phyloP scores from a whole-genome alignment of 2,797 vertebrate genomes.

The Pelodytes ibericus region DNA sequence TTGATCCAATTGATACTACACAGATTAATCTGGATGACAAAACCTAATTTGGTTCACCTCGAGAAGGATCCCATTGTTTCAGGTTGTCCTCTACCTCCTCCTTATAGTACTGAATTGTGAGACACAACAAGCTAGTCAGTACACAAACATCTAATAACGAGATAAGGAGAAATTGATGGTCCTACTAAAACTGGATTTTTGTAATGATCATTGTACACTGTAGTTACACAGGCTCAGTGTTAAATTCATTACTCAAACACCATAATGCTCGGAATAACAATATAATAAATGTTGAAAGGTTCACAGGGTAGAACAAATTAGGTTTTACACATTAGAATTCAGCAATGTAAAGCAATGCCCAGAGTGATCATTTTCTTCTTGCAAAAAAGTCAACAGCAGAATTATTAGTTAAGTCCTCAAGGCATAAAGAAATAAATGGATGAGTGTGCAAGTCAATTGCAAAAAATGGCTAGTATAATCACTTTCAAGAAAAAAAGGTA shows the following conservation, averaged over 20 bases:
- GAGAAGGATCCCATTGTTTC: too few relatives aligned
- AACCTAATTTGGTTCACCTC: too few relatives aligned
- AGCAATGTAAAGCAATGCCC: slow-evolving; percentile 26
- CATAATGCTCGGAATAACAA: not conserved
- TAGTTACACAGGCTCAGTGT: not conserved
- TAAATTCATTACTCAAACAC: not conserved
- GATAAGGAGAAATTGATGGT: too few relatives aligned
- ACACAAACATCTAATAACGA: too few relatives aligned
- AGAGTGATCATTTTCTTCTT: slow-evolving; percentile 31
- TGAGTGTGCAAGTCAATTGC: not conserved
- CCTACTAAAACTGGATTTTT: too few relatives aligned
- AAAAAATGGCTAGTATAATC: slow-evolving; percentile 24
- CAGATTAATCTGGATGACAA: too few relatives aligned
- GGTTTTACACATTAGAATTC: slow-evolving; percentile 22
- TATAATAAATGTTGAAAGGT: slow-evolving; percentile 1
- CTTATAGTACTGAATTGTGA: too few relatives aligned
- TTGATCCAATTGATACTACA: too few relatives aligned
- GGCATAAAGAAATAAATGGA: slow-evolving; percentile 40
- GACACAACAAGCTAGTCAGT: too few relatives aligned
- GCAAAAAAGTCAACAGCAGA: slow-evolving; percentile 17
- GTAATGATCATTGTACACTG: not conserved
- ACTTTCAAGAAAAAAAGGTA: slow-evolving; percentile 34
- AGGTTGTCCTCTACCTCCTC: too few relatives aligned
- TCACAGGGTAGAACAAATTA: slow-evolving; percentile 1
- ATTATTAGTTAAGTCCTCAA: slow-evolving; percentile 29